phyloP scores from a whole-genome alignment of 2,113 vertebrate species.

The Desmodus rotundus region DNA sequence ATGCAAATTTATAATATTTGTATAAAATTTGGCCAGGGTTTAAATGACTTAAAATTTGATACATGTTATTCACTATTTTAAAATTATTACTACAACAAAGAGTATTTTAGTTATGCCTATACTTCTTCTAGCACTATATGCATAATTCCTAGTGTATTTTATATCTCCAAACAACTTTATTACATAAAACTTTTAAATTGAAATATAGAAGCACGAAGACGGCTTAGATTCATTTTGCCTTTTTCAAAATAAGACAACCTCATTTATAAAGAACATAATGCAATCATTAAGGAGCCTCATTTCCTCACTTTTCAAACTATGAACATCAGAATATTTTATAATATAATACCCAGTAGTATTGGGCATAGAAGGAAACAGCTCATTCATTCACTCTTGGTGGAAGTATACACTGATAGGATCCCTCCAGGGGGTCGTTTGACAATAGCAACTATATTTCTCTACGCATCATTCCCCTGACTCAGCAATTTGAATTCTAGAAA shows the following conservation, averaged over 20 bases:
- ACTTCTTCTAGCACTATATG: not conserved
- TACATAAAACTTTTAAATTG: not conserved
- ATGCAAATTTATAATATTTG: not conserved
- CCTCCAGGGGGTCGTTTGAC: not conserved
- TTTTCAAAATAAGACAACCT: not conserved
- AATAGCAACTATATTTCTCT: not conserved
- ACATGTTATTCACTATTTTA: not conserved
- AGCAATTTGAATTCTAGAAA: not conserved
- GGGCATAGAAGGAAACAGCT: not conserved
- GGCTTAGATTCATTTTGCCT: not conserved
- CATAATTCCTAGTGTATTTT: not conserved
- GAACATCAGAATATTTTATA: not conserved
- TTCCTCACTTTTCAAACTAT: not conserved
- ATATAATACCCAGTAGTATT: not conserved
- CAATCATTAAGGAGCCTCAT: not conserved
- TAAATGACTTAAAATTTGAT: not conserved
- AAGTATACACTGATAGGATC: not conserved
- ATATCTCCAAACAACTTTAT: not conserved
- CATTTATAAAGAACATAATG: not conserved
- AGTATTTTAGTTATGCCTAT: not conserved
- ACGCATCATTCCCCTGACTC: not conserved
- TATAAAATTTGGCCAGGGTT: not conserved
- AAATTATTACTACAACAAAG: not conserved
- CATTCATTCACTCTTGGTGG: not conserved
- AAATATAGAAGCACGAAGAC: not conserved